Percentiles rank a stretch among this genome's conserved stretches.
These are phyloP conservation scores for Periophthalmus magnuspinnatus DNA, from an alignment of 2,797 vertebrate genomes.

Conservation along the genomic window DNA sequence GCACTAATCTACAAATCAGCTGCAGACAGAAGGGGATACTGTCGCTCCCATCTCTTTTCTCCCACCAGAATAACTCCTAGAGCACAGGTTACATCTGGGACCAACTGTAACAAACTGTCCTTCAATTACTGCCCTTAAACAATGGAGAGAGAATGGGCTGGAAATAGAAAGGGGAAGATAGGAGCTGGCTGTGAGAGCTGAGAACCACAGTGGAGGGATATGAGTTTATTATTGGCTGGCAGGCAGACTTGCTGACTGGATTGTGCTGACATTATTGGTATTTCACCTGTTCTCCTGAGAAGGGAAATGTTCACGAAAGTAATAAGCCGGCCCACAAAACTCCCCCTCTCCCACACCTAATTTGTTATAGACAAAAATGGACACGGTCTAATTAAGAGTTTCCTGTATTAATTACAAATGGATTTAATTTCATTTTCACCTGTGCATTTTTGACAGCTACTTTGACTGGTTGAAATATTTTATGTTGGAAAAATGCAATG, in stretches of 20 bases:
- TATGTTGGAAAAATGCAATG: constrained; percentile 51
- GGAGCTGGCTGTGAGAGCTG: constrained; percentile 64
- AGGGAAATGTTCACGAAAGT: constrained; percentile 68
- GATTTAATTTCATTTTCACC: constrained; percentile 67
- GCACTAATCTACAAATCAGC: constrained; percentile 58
- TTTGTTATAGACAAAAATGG: constrained; percentile 73
- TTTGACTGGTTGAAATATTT: constrained; percentile 53
- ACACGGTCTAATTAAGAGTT: constrained; percentile 74
- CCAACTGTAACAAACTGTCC: constrained; percentile 46
- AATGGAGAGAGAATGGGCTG: constrained; percentile 46
- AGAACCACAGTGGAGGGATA: constrained; percentile 71
- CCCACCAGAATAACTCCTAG: constrained; percentile 43
- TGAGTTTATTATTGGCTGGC: constrained; percentile 77
- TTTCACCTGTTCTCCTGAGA: constrained; percentile 72
- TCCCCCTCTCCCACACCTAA: constrained; percentile 59
- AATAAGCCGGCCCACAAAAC: constrained; percentile 75
- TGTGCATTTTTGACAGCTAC: constrained; percentile 57
- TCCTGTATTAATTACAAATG: constrained; percentile 78
- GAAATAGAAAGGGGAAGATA: constrained; percentile 61
- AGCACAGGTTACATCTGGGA: constrained; percentile 41
- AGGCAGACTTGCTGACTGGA: constrained; percentile 78
- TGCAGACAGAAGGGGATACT: constrained; percentile 47
- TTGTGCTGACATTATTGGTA: constrained; percentile 80
- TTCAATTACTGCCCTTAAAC: constrained; percentile 60
- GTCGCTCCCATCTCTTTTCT: constrained; percentile 14